Base-by-base conservation (phyloP, 1,140 invertebrate species). In the Zaprionus capensis region DNA sequence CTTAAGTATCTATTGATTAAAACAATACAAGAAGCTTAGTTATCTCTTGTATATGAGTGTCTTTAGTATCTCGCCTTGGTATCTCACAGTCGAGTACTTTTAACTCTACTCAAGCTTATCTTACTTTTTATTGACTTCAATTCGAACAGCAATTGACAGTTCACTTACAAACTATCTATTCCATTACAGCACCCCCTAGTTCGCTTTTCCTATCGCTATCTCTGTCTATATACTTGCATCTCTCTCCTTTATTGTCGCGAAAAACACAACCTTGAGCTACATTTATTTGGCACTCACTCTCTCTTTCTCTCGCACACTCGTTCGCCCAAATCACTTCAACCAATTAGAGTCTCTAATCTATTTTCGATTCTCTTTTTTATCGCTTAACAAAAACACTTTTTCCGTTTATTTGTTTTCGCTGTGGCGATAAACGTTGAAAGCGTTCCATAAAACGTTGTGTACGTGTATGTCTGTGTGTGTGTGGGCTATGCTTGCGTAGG, bases 301-400 rank as follows among this genome's bases (percentile, higher is more conserved):
- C 17, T 69, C 15, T 44, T 5, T 17, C n/a, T 46, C n/a, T 17
- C 41, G n/a, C 41, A 1, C 20, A 2, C 20, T 22, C 4, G 46
- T 9, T 49, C 20, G 38, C 28, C 59, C 14, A 81, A 88, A 87
- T 88, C 85, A 87, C 78, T 87, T 84, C 56, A 61, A 65, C 69
- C 85, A 87, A 88, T 87, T 87, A 87, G 81, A 71, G 51, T 49
- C 28, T 64, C 67, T 87, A 87, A 80, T 87, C 80, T 82, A 69
- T 86, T 71, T 69, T 67, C 63, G 38, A 58, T 63, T 71, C 24
- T 53, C 17, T 49, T 71, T 66, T 51, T 69, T 55, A 73, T 77
- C 41, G 75, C 55, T 38, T 26, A n/a, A 59, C 36, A 72, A 67
- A 76, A 76, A 72, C 28, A 26, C 72, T 51, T 70, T 79, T 72